Percentiles rank a stretch among this genome's conserved stretches.
Evolutionary conservation across 2,888 invertebrate species (phyloP).

Genomic region (Blastobasis adustella): DNA sequence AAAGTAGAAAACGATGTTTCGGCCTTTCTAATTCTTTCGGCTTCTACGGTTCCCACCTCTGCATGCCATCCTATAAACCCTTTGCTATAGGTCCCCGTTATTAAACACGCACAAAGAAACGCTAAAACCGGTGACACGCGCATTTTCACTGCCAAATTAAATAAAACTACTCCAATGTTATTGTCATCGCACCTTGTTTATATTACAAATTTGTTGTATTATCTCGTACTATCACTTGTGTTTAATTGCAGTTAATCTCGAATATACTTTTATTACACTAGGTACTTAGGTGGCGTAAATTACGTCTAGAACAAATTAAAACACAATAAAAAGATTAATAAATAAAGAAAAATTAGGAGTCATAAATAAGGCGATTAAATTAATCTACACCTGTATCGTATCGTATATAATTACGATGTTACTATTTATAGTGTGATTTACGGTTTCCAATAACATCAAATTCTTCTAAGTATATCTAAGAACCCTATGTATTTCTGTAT

Average conservation of each 20-base stretch:
- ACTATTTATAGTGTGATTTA: no score
- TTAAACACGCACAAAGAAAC: conserved; percentile 18
- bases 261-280: conserved; percentile 24
- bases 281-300: conserved; percentile 12
- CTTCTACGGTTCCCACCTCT: conserved; percentile 41
- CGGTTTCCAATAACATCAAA: no score
- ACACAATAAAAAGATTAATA: not conserved
- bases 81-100: conserved; percentile 11
- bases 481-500: no score
- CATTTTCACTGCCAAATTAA: conserved; percentile 21
- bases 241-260: conserved; percentile 16
- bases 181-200: not conserved
- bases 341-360: not conserved
- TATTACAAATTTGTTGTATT: not conserved
- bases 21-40: conserved; percentile 30
- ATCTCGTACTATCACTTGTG: not conserved
- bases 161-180: not conserved
- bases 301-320: not conserved
- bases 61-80: conserved; percentile 39
- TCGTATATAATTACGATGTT: no score
- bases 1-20: conserved; percentile 18
- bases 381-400: not conserved
- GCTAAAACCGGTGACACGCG: conserved; percentile 22
- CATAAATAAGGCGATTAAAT: not conserved
- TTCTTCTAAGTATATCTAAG: no score